Conservation (phyloP, 1,140 invertebrate species). For the Microvelia longipes region DNA sequence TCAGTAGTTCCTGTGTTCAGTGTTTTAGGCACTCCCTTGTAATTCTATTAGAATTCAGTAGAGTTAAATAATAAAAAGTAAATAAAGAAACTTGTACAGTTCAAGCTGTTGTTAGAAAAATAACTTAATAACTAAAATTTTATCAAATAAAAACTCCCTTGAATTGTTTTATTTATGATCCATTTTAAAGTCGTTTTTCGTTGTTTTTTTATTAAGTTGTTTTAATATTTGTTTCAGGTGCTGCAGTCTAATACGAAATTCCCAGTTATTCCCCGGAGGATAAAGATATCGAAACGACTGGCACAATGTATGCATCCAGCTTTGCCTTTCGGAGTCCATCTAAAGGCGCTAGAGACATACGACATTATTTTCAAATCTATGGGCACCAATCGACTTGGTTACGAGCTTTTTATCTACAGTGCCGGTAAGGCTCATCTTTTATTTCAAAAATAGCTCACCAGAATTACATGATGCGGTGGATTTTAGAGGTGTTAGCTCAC, state of each 20-base stretch:
- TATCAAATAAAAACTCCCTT: too few species aligned
- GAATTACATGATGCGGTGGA: too few species aligned
- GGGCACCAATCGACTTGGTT: constrained; percentile 62
- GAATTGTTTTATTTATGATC: too few species aligned
- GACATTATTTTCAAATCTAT: constrained; percentile 86
- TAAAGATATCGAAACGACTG: constrained; percentile 81
- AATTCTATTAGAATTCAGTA: background rate
- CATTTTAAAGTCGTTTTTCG: too few species aligned
- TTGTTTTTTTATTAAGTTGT: background rate
- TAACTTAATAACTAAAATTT: too few species aligned
- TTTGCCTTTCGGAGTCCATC: constrained; percentile 77
- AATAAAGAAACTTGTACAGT: too few species aligned
- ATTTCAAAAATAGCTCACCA: constrained; percentile 12
- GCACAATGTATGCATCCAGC: constrained; percentile 92
- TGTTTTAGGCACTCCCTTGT: too few species aligned
- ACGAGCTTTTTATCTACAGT: constrained; percentile 78
- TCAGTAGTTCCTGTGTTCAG: too few species aligned
- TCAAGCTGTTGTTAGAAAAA: too few species aligned
- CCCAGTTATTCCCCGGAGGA: constrained; percentile 73
- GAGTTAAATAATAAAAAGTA: too few species aligned
- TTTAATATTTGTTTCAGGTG: constrained; percentile 39
- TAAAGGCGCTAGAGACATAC: constrained; percentile 87
- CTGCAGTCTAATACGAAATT: constrained; percentile 61
- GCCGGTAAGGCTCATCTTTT: too few species aligned
- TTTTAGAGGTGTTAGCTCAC: too few species aligned